Conservation (phyloP, 2,797 vertebrate genomes). For the Rhinatrema bivittatum region DNA sequence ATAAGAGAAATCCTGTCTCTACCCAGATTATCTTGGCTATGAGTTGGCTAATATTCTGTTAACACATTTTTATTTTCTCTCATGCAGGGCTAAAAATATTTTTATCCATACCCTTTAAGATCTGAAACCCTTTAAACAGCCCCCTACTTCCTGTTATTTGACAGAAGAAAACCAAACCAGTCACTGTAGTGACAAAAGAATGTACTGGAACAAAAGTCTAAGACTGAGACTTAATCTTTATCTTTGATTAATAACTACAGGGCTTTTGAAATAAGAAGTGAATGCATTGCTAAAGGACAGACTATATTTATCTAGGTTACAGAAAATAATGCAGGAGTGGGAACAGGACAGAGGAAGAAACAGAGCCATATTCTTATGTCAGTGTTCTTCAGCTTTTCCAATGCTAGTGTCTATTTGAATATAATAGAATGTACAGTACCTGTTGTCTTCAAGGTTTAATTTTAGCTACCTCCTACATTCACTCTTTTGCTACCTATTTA, state of each 20-base stretch:
- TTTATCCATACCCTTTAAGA: conserved; percentile 13
- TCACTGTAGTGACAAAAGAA: conserved; percentile 37
- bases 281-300: conserved; percentile 30
- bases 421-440: conserved; percentile 3
- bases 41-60: conserved; percentile 9
- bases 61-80: background rate
- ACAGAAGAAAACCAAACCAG: conserved; percentile 26
- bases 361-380: conserved; percentile 20
- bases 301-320: conserved; percentile 8
- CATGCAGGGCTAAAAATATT: conserved; percentile 25
- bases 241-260: conserved; percentile 48
- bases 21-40: no score
- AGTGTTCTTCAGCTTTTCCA: conserved; percentile 8
- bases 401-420: conserved; percentile 12
- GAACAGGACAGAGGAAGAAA: conserved; percentile 30
- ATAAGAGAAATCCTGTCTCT: no score
- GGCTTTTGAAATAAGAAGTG: conserved; percentile 33
- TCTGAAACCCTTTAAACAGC: conserved; percentile 18
- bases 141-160: conserved; percentile 36
- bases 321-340: conserved; percentile 15
- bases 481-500: no score
- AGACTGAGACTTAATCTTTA: conserved; percentile 33
- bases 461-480: no score
- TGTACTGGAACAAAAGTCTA: conserved; percentile 29
- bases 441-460: conserved; percentile 24